These are phyloP conservation scores for Tetranychus piercei DNA, from an alignment of 2,888 invertebrate species.

Conservation along the genomic window DNA sequence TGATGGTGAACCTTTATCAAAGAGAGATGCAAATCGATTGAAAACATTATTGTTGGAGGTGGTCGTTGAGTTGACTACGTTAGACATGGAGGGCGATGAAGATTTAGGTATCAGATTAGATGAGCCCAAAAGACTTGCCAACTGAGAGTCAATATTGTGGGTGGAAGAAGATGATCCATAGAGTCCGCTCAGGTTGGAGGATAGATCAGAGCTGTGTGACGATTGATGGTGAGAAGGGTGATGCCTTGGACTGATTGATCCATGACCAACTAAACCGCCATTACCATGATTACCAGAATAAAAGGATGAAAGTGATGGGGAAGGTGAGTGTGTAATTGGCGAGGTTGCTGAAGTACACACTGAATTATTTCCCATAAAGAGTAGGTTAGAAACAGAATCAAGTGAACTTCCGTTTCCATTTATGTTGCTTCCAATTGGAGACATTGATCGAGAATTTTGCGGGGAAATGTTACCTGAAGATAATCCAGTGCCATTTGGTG, in stretches of 20 bases:
- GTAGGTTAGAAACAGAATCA: neutral
- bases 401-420: neutral
- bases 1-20: constrained; percentile 5
- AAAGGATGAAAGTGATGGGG: neutral
- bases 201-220: neutral
- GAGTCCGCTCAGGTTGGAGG: neutral
- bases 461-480: constrained; percentile 14
- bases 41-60: constrained; percentile 10
- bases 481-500: constrained; percentile 3
- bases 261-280: neutral
- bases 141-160: neutral
- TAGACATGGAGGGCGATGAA: neutral
- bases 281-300: neutral
- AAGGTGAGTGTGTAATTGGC: neutral
- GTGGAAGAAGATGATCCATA: constrained; percentile 6
- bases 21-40: constrained; percentile 14
- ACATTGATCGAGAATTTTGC: constrained; percentile 18
- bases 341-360: neutral
- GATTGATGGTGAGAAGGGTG: neutral
- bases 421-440: constrained; percentile 7
- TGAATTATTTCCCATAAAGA: neutral
- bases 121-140: constrained; percentile 8
- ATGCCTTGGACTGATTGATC: neutral
- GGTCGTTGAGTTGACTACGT: neutral
- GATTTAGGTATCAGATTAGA: neutral